Base-by-base conservation (phyloP, 2,797 vertebrate species). In the Gallinago stenura region DNA sequence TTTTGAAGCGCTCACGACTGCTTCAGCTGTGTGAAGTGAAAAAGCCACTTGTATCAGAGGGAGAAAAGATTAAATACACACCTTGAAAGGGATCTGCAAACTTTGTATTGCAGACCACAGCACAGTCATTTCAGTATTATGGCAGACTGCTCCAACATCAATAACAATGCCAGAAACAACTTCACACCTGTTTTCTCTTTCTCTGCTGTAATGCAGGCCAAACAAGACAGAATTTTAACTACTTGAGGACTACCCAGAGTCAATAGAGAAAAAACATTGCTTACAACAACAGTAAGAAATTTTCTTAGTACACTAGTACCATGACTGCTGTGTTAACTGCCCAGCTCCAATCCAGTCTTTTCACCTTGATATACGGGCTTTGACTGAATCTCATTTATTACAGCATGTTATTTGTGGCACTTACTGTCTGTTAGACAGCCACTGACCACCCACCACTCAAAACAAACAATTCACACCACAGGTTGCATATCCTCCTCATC, bases 381-480 rank as follows among this genome's bases (percentile, higher is more conserved):
- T 21, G 2, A n/a, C 11, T 33, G 3, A 71, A 25, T 25, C 17
- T 26, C 18, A 0, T 8, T 46, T 9, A 16, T 75, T 50, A 65
- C 15, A 2, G 7, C 4, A 5, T 4, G 2, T n/a, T 26, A 43
- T 37, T 43, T 28, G 37, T 8, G 19, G n/a, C 4, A 35, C 14
- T 21, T 60, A 4, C 0, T 25, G 6, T 17, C 70, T 78, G 8
- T 35, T n/a, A 10, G 17, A 22, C 28, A 54, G 15, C 16, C 10
- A 10, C 30, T 43, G 37, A 30, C 21, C 17, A 31, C n/a, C 25
- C 17, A 31, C n/a, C 25, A 26, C 25, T n/a, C 19, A 26, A 51
- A 80, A 41, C 10, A 57, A 60, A 4, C 3, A 9, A 51, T 31
- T 48, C 31, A 48, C 15, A 5, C 15, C 20, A 35, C 12, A 39